Percentiles rank a stretch among this genome's conserved stretches.
Conservation (phyloP, 2,888 invertebrate species). For the Ophion obscuratus region DNA sequence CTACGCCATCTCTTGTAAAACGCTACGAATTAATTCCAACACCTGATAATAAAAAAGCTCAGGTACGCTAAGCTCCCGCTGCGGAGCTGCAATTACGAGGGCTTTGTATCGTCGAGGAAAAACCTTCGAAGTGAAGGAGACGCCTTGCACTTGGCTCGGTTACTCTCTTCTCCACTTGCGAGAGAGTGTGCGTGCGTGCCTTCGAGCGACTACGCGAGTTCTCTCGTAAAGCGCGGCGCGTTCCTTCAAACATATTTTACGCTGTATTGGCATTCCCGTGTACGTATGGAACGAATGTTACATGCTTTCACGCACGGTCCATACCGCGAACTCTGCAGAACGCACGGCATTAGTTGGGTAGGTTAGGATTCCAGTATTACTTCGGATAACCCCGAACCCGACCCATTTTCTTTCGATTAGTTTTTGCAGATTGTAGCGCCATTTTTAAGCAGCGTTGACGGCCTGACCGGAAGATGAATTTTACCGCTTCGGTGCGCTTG, state of each 20-base stretch:
- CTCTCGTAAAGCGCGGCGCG: slow-evolving; percentile 7
- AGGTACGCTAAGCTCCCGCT: slow-evolving; percentile 17
- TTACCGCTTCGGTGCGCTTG: neutral
- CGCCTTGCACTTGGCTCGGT: slow-evolving; percentile 51
- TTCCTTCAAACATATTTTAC: slow-evolving; percentile 28
- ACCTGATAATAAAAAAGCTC: neutral
- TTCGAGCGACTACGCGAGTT: slow-evolving; percentile 5
- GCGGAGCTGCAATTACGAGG: slow-evolving; percentile 43
- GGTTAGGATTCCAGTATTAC: neutral
- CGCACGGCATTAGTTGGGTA: neutral
- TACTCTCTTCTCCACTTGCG: neutral
- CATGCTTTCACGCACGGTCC: neutral
- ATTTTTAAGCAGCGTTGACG: neutral
- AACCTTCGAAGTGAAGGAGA: slow-evolving; percentile 47
- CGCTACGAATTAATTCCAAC: no score
- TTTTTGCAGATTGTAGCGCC: neutral
- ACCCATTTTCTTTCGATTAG: no score
- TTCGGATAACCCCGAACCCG: neutral
- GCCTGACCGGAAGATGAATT: neutral
- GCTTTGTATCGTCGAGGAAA: slow-evolving; percentile 49
- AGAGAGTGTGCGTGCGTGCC: slow-evolving; percentile 1
- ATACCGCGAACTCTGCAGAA: neutral
- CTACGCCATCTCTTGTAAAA: no score
- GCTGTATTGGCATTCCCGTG: slow-evolving; percentile 6
- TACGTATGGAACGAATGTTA: slow-evolving; percentile 14